Evolutionary conservation across 37 sponge, comb jelly and placozoan species (phyloP), one percentile per base, ranked within the genome.

Genomic region (Lycopodina hypogea): DNA sequence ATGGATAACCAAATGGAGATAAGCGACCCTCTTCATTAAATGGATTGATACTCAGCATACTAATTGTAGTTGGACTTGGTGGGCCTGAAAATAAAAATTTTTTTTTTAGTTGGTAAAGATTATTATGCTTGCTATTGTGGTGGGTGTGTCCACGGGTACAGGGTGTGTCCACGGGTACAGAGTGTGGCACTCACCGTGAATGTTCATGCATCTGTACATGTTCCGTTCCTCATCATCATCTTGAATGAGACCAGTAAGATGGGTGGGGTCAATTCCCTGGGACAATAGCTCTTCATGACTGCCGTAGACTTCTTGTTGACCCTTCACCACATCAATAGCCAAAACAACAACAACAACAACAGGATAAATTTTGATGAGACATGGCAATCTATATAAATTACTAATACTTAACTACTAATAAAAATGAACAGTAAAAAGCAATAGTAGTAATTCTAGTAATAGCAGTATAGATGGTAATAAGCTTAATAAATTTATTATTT

Each of bases 241-340:
- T 30, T 42, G 58, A 28, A 77, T 77, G 39, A 77, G 45, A 2
- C 77, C 65, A 3, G 63, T 59, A 23, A 77, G 48, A 65, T 64
- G 17, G 65, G 28, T 41, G 24, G 77, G 77, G 18, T 80, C 71
- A 37, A 80, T 18, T 19, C 80, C 80, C 18, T 69, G 68, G 30
- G 56, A 11, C 17, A 80, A 23, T 12, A 80, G 18, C 45, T 80
- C 80, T 1, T 69, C 59, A 39, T 80, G 12, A 14, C 60, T 80
- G 56, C 59, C 56, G 29, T 80, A 80, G 2, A 42, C 60, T 23
- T 68, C 71, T 34, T 42, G 65, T 1, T 71, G 59, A 0, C 80
- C 80, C 80, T 80, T 23, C 30, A 51, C n/a, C n/a, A n/a, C 35
- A 66, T 21, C 55, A 53, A 12, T 45, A 45, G 4, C 4, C 9